Percentiles rank a stretch among this genome's conserved stretches.
These are phyloP conservation scores for Sebastes oblongus DNA, from an alignment of 2,797 vertebrate species.

Conservation along the genomic window DNA sequence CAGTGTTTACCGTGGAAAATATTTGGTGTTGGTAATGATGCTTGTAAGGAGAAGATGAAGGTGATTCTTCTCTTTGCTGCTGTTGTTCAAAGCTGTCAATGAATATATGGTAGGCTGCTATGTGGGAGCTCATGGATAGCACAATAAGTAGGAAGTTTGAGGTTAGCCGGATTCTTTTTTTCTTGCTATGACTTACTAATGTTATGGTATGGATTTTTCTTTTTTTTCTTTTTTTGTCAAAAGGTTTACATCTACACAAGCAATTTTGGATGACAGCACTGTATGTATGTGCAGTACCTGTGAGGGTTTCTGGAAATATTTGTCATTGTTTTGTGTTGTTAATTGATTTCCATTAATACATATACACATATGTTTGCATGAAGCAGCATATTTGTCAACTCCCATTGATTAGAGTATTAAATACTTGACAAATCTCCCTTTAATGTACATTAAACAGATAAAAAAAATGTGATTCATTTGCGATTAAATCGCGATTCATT, in stretches of 20 bases:
- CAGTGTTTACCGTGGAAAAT: conserved; percentile 22
- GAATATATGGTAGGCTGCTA: conserved; percentile 16
- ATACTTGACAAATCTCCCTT: too few relatives aligned
- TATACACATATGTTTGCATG: too few relatives aligned
- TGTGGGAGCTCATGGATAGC: conserved; percentile 1
- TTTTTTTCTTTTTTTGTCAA: neutral
- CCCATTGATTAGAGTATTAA: too few relatives aligned
- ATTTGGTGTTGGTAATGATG: conserved; percentile 19
- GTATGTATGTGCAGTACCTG: too few relatives aligned
- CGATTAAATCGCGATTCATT: too few relatives aligned
- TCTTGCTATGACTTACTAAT: neutral
- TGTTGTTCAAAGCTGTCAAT: conserved; percentile 26
- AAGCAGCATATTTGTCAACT: too few relatives aligned
- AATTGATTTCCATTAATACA: too few relatives aligned
- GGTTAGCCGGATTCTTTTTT: neutral
- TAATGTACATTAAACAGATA: too few relatives aligned
- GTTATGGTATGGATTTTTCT: neutral
- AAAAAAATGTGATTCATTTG: too few relatives aligned
- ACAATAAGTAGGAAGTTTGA: neutral
- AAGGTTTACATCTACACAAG: neutral
- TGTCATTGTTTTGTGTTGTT: too few relatives aligned
- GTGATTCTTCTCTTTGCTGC: neutral
- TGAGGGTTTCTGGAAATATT: too few relatives aligned
- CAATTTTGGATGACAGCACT: neutral
- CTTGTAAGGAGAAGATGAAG: conserved; percentile 33